Evolutionary conservation across 2,113 vertebrate species (phyloP).

Genomic region (Oryzias woworae): DNA sequence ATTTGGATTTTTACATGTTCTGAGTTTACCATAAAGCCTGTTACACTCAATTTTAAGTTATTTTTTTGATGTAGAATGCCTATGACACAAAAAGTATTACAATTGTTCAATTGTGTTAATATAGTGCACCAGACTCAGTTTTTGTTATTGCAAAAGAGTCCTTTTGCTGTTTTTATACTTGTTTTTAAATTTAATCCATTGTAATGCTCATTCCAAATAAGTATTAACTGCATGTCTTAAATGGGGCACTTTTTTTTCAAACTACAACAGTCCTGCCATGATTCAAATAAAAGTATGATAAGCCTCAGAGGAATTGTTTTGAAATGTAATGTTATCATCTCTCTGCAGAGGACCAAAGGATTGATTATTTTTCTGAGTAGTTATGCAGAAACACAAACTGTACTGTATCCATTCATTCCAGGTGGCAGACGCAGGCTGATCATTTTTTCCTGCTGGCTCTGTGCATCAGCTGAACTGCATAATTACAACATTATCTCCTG

Average conservation of each 20-base stretch:
- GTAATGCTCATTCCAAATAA: too few species aligned
- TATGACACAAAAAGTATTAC: too few species aligned
- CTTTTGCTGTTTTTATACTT: too few species aligned
- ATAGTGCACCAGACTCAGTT: too few species aligned
- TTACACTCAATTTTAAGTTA: too few species aligned
- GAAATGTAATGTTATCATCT: not conserved
- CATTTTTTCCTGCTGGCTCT: not conserved
- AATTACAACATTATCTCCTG: constrained; percentile 24
- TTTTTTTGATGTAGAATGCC: too few species aligned
- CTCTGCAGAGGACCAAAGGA: not conserved
- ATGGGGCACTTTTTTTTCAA: not conserved
- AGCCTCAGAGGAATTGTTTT: not conserved
- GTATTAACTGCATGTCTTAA: not conserved
- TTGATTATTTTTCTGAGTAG: constrained; percentile 8
- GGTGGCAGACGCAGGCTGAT: constrained; percentile 2
- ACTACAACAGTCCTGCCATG: too few species aligned
- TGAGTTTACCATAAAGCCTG: too few species aligned
- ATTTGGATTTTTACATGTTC: not conserved
- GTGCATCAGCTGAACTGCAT: constrained; percentile 1
- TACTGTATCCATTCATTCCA: constrained; percentile 11
- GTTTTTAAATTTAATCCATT: too few species aligned
- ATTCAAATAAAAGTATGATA: not conserved
- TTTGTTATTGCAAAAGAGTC: too few species aligned
- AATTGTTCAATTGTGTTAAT: too few species aligned
- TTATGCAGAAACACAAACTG: constrained; percentile 7